Evolutionary conservation across 2,113 vertebrate species (phyloP), one percentile per base, ranked within the genome.

Genomic region (Galeopterus variegatus): DNA sequence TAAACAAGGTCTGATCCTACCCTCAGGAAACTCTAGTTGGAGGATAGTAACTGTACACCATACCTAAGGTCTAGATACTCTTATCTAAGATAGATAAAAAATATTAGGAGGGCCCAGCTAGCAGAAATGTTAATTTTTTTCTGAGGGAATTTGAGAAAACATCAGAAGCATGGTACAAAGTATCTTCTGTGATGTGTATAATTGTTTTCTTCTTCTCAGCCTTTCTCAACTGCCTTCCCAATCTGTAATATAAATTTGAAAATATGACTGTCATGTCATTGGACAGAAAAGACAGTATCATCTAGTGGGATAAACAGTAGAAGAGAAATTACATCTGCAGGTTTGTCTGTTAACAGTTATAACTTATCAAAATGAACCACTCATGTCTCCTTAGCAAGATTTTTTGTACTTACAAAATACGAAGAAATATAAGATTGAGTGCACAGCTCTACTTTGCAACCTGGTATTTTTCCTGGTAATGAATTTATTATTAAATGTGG

Each of bases 311-410:
- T 69, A 15, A 96, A 21, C 45, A 41, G 36, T 23, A 58, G 83
- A 79, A 72, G 24, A 90, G 70, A 95, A 67, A 88, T 84, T 73
- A 75, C 4, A 70, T 52, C 26, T 88, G 82, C 24, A 85, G 50
- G 31, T 50, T 45, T 88, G 65, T 58, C 14, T 84, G 17, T 54
- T 92, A 80, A 64, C 18, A 75, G 33, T 31, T 91, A 18, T 10
- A 77, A 60, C 26, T 83, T 77, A 41, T 67, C 41, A 88, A n/a
- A 83, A 88, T 69, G 45, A 91, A 54, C 41, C 41, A 14, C 33
- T 95, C 31, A 1, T n/a, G 17, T 93, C 86, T 94, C 19, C 80
- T 41, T 72, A 83, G 77, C 62, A 85, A 69, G 60, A 11, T 69
- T 65, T 50, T 81, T 91, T 89, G 18, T 50, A 21, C 52, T 85